These are phyloP conservation scores for Bombyx mori DNA, from an alignment of 1,140 invertebrate genomes.

Conservation along the genomic window DNA sequence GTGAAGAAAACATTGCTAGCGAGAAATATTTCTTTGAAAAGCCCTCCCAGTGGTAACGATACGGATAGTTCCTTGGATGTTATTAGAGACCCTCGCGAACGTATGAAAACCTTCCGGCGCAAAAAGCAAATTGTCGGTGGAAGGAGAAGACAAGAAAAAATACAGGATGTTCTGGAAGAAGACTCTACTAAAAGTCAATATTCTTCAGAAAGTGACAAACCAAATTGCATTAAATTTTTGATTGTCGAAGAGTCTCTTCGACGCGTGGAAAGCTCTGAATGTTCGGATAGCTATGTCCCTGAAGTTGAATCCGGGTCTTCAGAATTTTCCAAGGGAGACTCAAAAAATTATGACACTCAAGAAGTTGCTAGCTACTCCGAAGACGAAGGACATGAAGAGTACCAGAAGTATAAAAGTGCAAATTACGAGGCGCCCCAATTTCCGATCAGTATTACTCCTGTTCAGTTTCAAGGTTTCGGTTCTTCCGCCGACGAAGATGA, in stretches of 20 bases:
- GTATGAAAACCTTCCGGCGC: constrained; percentile 75
- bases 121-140: constrained; percentile 73
- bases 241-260: constrained; percentile 50
- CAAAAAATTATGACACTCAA: constrained; percentile 62
- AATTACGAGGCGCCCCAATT: constrained; percentile 54
- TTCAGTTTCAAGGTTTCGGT: constrained; percentile 73
- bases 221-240: constrained; percentile 49
- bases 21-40: constrained; percentile 72
- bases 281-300: constrained; percentile 77
- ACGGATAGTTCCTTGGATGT: constrained; percentile 78
- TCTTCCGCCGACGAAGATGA: constrained; percentile 75
- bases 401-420: constrained; percentile 47
- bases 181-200: constrained; percentile 68
- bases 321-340: constrained; percentile 72
- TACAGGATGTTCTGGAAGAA: constrained; percentile 70
- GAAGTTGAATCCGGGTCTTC: constrained; percentile 77
- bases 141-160: constrained; percentile 70
- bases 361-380: constrained; percentile 72
- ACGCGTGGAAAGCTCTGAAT: constrained; percentile 73
- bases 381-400: constrained; percentile 68
- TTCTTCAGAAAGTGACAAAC: constrained; percentile 70
- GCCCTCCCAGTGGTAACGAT: constrained; percentile 78
- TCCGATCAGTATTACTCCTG: constrained; percentile 57
- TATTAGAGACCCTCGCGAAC: constrained; percentile 73
- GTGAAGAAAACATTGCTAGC: constrained; percentile 69